A percentile compares a stretch with the other conserved stretches of the same genome.
Conservation (phyloP, 1,140 invertebrate species). For the Euborellia annulipes region DNA sequence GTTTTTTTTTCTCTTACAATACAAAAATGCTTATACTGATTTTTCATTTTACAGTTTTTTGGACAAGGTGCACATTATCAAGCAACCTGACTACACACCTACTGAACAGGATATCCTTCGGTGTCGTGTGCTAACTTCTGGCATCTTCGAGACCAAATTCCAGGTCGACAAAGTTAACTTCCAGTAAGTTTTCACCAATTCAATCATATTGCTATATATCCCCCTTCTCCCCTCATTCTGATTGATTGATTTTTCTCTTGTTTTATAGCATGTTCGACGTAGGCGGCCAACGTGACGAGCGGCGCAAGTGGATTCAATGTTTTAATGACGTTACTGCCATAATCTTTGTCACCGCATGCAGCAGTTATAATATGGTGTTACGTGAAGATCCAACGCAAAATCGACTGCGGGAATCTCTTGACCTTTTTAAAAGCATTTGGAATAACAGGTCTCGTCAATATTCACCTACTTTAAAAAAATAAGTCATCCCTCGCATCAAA, state of each 20-base stretch:
- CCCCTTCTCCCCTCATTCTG: too few species aligned
- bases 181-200: conserved; percentile 70
- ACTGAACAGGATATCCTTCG: conserved; percentile 94
- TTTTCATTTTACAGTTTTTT: conserved; percentile 58
- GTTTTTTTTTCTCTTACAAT: too few species aligned
- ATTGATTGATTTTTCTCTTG: conserved; percentile 9
- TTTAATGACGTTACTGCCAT: conserved; percentile 99
- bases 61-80: conserved; percentile 86
- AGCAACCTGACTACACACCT: conserved; percentile 92
- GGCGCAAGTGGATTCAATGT: conserved; percentile 99
- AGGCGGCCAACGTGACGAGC: conserved; percentile 94
- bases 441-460: conserved; percentile 97
- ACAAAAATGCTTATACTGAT: too few species aligned
- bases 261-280: conserved; percentile 96
- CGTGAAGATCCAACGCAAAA: conserved; percentile 98
- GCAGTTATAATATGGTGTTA: conserved; percentile 98
- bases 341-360: conserved; percentile 98
- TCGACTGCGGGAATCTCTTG: conserved; percentile 90
- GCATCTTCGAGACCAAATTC: conserved; percentile 99
- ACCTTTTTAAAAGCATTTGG: conserved; percentile 99
- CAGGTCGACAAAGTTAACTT: conserved; percentile 99
- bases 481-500: too few species aligned
- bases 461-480: too few species aligned
- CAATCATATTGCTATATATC: background rate
- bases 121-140: conserved; percentile 98